A percentile compares a stretch with the other conserved stretches of the same genome.
Conservation (phyloP, 2,797 vertebrate genomes). For the Spinibarbus caldwelli region DNA sequence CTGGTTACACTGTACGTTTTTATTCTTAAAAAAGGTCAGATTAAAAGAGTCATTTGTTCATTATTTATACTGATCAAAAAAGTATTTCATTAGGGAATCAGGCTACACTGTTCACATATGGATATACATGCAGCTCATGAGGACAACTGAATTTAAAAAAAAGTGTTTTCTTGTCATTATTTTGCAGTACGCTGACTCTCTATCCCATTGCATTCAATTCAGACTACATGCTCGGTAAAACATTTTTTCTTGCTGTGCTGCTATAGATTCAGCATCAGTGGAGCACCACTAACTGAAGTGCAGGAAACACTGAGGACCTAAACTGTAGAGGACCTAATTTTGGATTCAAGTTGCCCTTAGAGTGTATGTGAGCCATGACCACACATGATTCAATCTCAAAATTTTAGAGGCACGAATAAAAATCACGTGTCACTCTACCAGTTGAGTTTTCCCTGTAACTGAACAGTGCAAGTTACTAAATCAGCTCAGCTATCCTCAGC, state of each 20-base stretch:
- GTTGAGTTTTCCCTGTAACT: no score
- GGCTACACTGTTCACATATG: neutral
- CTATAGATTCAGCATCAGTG: neutral
- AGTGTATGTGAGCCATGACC: constrained; percentile 5
- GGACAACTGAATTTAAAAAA: neutral
- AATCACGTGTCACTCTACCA: constrained; percentile 24
- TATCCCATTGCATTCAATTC: neutral
- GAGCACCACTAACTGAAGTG: neutral
- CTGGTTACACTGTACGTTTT: neutral
- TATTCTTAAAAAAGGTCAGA: neutral
- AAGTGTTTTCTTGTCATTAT: neutral
- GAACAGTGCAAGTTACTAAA: constrained; percentile 33
- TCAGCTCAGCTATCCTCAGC: constrained; percentile 10
- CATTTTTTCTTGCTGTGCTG: neutral
- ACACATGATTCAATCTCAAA: neutral
- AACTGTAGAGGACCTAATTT: constrained; percentile 26
- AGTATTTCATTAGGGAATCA: neutral
- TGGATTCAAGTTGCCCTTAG: constrained; percentile 25
- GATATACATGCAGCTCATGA: neutral
- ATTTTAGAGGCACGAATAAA: constrained; percentile 19
- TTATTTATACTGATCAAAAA: neutral
- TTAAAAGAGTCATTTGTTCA: no score
- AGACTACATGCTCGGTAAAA: neutral
- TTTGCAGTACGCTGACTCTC: neutral
- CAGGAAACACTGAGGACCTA: constrained; percentile 7